phyloP scores from a whole-genome alignment of 2,113 vertebrate genomes.

The Indri indri region DNA sequence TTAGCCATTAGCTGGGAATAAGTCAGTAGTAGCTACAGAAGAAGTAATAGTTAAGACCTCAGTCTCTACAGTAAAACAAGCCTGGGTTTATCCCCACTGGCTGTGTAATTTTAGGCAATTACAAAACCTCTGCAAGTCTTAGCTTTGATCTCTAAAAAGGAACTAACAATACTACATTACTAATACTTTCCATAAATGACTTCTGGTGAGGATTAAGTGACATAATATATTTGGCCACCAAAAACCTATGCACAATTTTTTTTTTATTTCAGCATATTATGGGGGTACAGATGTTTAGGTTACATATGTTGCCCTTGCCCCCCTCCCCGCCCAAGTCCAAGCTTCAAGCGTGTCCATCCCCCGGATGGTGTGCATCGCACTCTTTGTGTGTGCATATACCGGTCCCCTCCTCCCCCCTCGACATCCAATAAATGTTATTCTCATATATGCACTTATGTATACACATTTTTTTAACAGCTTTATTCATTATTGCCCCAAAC shows the following conservation, averaged over 20 bases:
- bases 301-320: no score
- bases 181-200: neutral
- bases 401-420: no score
- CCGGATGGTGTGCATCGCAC: no score
- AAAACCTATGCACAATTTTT: neutral
- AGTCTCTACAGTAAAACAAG: neutral
- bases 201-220: neutral
- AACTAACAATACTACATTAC: neutral
- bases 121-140: neutral
- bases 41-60: neutral
- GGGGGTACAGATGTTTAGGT: no score
- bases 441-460: neutral
- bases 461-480: neutral
- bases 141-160: neutral
- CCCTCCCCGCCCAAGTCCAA: no score
- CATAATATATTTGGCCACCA: neutral
- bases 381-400: no score
- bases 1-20: neutral
- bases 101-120: neutral
- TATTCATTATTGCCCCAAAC: neutral
- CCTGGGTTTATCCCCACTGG: neutral
- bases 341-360: no score
- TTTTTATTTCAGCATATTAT: neutral
- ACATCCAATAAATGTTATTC: no score
- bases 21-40: neutral